Evolutionary conservation across 2,113 vertebrate genomes (phyloP), one percentile per base, ranked within the genome.

Genomic region (Ochotona curzoniae): DNA sequence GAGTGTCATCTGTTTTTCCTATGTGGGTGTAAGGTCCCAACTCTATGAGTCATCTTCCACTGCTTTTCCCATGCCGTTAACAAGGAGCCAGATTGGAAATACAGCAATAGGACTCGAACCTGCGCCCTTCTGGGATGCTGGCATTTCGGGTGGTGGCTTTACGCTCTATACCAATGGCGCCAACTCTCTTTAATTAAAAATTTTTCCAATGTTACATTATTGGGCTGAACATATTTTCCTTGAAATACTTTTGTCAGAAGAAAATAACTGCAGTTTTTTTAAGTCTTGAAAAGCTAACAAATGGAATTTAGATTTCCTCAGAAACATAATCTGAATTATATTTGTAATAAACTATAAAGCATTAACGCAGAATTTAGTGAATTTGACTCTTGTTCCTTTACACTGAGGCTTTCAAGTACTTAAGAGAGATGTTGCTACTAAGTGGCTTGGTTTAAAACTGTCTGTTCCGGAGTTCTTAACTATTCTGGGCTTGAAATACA

Each of bases 211-310:
- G 28, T 84, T 79, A 89, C n/a, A 26, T 70, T 74, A 61, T 94
- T 94, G 61, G 38, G 67, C 85, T 75, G 63, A 69, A 84, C 49
- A 91, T 44, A 80, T 79, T 79, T 4, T 67, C 91, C 89, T 95
- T 86, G 54, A 95, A 7, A 82, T 93, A 60, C 38, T 76, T 9
- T 70, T 30, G 38, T 82, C 30, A 82, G 44, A 91, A 79, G 67
- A 81, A 80, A 81, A 89, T 80, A 63, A 28, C 83, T 76, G 81
- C 11, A 85, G 38, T 10, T 49, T 10, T 49, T 84, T 71, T 13
- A 88, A 82, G 49, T 23, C 3, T 66, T 87, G 86, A 67, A 76
- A 61, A 64, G 83, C 35, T 86, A 82, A 73, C 30, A 51, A 44
- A 23, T 30, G 25, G 26, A 83, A 71, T 86, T 64, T 73, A 70